These are phyloP conservation scores for Labeo catla DNA, from an alignment of 2,113 vertebrate genomes.

Conservation along the genomic window DNA sequence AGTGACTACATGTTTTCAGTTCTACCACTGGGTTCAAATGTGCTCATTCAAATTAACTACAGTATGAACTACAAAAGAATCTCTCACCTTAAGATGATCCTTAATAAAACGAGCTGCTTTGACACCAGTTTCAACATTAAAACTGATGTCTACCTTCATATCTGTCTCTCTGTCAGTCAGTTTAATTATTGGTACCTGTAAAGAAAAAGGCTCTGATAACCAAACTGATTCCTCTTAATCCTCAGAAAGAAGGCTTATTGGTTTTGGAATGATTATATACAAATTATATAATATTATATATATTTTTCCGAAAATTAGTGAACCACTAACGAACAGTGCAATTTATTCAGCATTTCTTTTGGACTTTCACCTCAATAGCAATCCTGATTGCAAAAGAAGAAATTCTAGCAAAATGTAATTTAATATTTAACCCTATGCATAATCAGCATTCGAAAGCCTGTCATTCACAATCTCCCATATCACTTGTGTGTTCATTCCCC, in stretches of 20 bases:
- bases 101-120: constrained; percentile 95
- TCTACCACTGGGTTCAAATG: not conserved
- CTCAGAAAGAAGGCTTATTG: not conserved
- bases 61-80: too few species aligned
- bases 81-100: constrained; percentile 90
- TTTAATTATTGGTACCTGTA: constrained; percentile 97
- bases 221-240: not conserved
- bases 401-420: not conserved
- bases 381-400: not conserved
- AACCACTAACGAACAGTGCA: not conserved
- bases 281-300: not conserved
- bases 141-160: constrained; percentile 98
- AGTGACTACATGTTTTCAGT: not conserved
- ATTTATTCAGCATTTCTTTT: not conserved
- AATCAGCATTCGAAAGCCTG: not conserved
- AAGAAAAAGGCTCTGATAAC: not conserved
- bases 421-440: not conserved
- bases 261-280: not conserved
- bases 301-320: too few species aligned
- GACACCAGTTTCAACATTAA: constrained; percentile 96
- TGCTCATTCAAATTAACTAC: not conserved
- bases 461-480: not conserved
- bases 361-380: not conserved
- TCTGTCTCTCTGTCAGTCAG: constrained; percentile 96
- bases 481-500: not conserved